phyloP scores from a whole-genome alignment of 1,140 invertebrate genomes.

The Camponotus vicinus region DNA sequence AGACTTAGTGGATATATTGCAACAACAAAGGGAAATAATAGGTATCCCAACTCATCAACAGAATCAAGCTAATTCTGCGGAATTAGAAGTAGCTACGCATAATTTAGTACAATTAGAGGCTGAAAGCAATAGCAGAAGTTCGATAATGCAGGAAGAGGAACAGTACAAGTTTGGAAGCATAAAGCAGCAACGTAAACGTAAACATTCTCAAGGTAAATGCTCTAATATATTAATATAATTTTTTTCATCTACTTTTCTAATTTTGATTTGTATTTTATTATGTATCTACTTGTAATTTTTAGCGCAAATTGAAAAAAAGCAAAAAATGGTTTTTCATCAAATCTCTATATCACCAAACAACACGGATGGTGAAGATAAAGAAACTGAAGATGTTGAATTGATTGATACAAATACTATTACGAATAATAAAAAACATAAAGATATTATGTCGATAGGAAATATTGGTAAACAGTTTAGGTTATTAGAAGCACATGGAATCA shows the following conservation, averaged over 20 bases:
- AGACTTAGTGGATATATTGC: conserved; percentile 89
- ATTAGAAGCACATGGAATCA: conserved; percentile 93
- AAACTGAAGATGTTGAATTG: conserved; percentile 76
- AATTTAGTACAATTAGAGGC: conserved; percentile 81
- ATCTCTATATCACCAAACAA: conserved; percentile 77
- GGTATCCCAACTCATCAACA: conserved; percentile 80
- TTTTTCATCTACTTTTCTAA: not conserved
- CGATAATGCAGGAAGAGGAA: conserved; percentile 67
- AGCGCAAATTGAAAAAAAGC: conserved; percentile 78
- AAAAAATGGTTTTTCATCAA: conserved; percentile 82
- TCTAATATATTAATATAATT: conserved; percentile 10
- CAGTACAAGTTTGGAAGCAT: conserved; percentile 73
- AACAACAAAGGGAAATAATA: conserved; percentile 84
- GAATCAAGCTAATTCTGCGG: conserved; percentile 78
- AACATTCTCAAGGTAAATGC: conserved; percentile 69
- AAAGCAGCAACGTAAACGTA: conserved; percentile 59
- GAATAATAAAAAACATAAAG: conserved; percentile 80
- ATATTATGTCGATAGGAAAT: conserved; percentile 79
- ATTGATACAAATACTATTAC: conserved; percentile 74
- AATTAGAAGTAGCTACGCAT: conserved; percentile 82
- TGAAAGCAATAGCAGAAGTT: conserved; percentile 76
- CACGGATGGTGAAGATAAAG: conserved; percentile 80
- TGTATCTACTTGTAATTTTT: conserved; percentile 30
- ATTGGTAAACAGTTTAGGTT: conserved; percentile 87
- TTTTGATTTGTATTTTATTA: conserved; percentile 17